Evolutionary conservation across 2,888 invertebrate genomes (phyloP), one percentile per base, ranked within the genome.

Genomic region (Stomorhina lunata): DNA sequence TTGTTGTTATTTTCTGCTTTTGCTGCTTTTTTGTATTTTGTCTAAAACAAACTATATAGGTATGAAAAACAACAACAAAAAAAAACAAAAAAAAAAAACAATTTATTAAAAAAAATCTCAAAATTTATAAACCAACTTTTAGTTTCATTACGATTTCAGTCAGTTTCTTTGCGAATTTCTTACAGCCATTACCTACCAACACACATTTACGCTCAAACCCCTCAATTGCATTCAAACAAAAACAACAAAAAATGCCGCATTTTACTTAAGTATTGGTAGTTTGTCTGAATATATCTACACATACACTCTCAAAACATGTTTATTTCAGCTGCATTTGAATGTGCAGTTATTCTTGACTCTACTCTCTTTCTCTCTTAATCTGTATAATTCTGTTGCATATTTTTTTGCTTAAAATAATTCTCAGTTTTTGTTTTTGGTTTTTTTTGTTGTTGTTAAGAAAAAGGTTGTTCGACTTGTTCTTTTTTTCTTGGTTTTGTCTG

Each of bases 81-180:
- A n/a, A n/a, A n/a, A n/a, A n/a, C n/a, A n/a, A n/a, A n/a, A n/a
- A n/a, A n/a, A n/a, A n/a, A n/a, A n/a, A n/a, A n/a, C n/a, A n/a
- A n/a, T n/a, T n/a, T n/a, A n/a, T n/a, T 29, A 71, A 57, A 66
- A 76, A 76, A 66, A 72, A 68, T 79, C 75, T 79, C 65, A 72
- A 71, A 78, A 65, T 78, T 15, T 78, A 63, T 68, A 40, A 65
- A 71, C 57, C 71, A 79, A 82, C 82, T 82, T 82, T 82, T 82
- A 76, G 79, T 82, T 82, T 82, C 79, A 79, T 76, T 79, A 53
- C 69, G 43, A 71, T 69, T 82, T 68, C 63, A 69, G 73, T 78
- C n/a, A n/a, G n/a, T n/a, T n/a, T 82, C 69, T 78, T 78, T 63
- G 78, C 75, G 78, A 75, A 71, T 82, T 76, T 82, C 75, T 79